Conservation (phyloP, 2,113 vertebrate genomes). For the Motacilla tschutschensis region DNA sequence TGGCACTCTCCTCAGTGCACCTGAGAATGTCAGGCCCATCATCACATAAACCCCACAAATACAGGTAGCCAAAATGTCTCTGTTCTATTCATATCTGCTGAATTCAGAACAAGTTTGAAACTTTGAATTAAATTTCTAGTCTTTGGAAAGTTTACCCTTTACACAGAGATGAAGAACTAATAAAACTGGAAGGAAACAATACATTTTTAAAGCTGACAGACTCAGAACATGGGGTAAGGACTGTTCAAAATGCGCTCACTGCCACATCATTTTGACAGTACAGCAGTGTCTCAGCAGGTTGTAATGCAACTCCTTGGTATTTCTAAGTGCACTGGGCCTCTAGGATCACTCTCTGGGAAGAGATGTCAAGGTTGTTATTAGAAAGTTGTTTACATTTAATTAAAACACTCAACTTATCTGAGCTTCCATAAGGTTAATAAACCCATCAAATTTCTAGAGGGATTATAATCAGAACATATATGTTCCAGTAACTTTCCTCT, state of each 20-base stretch:
- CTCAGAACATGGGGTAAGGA: slow-evolving; percentile 41
- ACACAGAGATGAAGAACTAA: slow-evolving; percentile 31
- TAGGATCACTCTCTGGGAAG: slow-evolving; percentile 56
- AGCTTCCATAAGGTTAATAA: slow-evolving; percentile 31
- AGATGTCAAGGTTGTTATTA: slow-evolving; percentile 15
- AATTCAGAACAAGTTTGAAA: slow-evolving; percentile 10
- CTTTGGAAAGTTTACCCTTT: slow-evolving; percentile 24
- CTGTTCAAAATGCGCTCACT: slow-evolving; percentile 10
- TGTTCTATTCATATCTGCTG: background rate
- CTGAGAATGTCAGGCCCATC: background rate
- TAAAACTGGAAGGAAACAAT: slow-evolving; percentile 52
- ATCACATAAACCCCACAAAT: background rate
- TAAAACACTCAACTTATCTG: slow-evolving; percentile 22
- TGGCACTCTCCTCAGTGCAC: background rate
- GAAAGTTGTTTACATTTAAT: slow-evolving; percentile 58
- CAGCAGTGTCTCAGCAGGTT: slow-evolving; percentile 57
- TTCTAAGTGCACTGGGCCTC: slow-evolving; percentile 63
- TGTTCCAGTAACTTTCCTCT: slow-evolving; percentile 14
- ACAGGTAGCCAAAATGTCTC: background rate
- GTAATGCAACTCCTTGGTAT: slow-evolving; percentile 60
- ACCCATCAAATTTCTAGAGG: slow-evolving; percentile 27
- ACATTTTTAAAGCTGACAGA: slow-evolving; percentile 62
- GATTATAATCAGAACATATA: slow-evolving; percentile 14
- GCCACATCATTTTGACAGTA: slow-evolving; percentile 64
- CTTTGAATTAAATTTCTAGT: slow-evolving; percentile 3